Evolutionary conservation across 2,888 invertebrate genomes (phyloP).

Genomic region (Aspidiotus rigidus): DNA sequence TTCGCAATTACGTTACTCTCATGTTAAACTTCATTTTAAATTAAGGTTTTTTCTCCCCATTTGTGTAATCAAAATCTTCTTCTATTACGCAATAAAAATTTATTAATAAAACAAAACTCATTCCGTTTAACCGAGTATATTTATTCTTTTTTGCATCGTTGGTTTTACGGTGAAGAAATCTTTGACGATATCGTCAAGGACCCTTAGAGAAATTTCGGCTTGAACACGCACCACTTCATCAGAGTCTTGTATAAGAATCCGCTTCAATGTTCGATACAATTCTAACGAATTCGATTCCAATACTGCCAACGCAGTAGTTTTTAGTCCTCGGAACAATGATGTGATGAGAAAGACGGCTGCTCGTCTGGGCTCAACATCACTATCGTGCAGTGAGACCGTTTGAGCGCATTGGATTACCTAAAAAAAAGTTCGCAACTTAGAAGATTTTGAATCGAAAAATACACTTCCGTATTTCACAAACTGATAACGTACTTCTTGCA

Average conservation of each 20-base stretch:
- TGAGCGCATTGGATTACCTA: constrained; percentile 57
- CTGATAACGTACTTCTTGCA: constrained; percentile 55
- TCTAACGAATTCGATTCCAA: constrained; percentile 58
- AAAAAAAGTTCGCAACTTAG: not conserved
- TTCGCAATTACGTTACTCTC: no score
- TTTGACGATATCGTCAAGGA: constrained; percentile 42
- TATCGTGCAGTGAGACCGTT: constrained; percentile 59
- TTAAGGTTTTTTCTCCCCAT: no score
- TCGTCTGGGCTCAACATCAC: constrained; percentile 61
- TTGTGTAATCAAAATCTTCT: no score
- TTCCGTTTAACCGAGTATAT: constrained; percentile 40
- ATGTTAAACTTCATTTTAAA: no score
- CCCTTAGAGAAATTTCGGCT: constrained; percentile 65
- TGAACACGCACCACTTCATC: constrained; percentile 66
- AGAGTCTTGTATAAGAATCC: constrained; percentile 52
- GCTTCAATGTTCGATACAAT: constrained; percentile 61
- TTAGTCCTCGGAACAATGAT: constrained; percentile 64
- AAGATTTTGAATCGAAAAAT: constrained; percentile 2
- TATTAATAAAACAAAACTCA: no score
- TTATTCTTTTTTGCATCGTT: constrained; percentile 52
- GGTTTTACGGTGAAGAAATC: constrained; percentile 44
- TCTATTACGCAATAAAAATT: no score
- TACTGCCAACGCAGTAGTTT: constrained; percentile 55
- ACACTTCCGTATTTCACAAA: not conserved
- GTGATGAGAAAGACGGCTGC: constrained; percentile 70